phyloP scores from a whole-genome alignment of 37 sponge, comb jelly and placozoan species.

The Cliona cf. orientalis region DNA sequence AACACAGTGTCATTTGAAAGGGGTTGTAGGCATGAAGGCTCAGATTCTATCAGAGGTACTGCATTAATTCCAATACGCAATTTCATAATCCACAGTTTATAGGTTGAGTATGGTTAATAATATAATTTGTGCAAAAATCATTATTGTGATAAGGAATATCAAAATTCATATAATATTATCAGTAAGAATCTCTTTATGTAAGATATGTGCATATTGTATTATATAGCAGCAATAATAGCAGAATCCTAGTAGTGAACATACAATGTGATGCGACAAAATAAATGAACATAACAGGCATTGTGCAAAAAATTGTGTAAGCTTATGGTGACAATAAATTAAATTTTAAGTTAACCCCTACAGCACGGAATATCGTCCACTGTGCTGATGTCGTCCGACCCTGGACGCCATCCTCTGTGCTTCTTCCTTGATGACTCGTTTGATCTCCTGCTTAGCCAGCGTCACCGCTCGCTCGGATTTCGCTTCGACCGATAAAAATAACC shows the following conservation, averaged over 20 bases:
- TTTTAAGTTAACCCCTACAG: slow-evolving; percentile 30
- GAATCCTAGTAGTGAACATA: too few relatives aligned
- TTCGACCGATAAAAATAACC: slow-evolving; percentile 82
- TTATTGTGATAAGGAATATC: background rate
- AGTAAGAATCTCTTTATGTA: too few relatives aligned
- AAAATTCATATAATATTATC: background rate
- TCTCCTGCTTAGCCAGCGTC: slow-evolving; percentile 91
- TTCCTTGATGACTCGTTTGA: slow-evolving; percentile 93
- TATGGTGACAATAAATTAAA: too few relatives aligned
- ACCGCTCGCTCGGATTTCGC: slow-evolving; percentile 89
- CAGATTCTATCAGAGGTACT: too few relatives aligned
- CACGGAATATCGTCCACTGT: slow-evolving; percentile 82
- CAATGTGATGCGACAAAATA: background rate
- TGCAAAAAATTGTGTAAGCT: too few relatives aligned
- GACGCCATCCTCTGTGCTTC: slow-evolving; percentile 83
- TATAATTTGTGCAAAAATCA: background rate
- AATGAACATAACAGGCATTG: background rate
- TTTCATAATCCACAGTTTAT: background rate
- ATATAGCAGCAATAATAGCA: too few relatives aligned
- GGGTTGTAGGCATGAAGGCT: too few relatives aligned
- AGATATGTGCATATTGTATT: too few relatives aligned
- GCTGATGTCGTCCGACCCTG: slow-evolving; percentile 23
- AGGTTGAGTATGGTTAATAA: too few relatives aligned
- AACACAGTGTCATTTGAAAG: too few relatives aligned
- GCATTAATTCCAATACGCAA: background rate